Conservation (phyloP, 1,140 invertebrate species). For the Psix sp. region DNA sequence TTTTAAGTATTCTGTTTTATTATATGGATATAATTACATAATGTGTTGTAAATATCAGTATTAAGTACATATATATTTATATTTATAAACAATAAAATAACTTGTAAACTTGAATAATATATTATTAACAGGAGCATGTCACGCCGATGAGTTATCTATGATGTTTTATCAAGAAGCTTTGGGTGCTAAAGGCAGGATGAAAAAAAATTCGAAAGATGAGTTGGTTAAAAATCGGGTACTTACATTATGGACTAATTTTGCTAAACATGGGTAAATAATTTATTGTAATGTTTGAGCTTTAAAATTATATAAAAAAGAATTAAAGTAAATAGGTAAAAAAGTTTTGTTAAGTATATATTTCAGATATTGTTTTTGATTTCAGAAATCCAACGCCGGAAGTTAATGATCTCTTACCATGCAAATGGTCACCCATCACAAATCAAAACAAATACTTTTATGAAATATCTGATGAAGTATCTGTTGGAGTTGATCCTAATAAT, state of each 20-base stretch:
- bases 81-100: conserved; percentile 8
- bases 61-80: conserved; percentile 4
- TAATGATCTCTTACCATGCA: conserved; percentile 61
- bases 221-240: conserved; percentile 61
- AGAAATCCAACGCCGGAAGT: conserved; percentile 73
- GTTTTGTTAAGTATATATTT: background rate
- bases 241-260: conserved; percentile 74
- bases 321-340: too few relatives aligned
- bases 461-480: conserved; percentile 38
- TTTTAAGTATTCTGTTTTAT: too few relatives aligned
- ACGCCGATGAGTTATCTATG: conserved; percentile 61
- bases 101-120: background rate
- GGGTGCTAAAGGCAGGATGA: conserved; percentile 1
- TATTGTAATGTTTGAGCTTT: background rate
- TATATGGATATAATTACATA: too few relatives aligned
- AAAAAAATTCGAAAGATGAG: conserved; percentile 56
- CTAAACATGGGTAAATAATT: conserved; percentile 66
- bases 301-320: too few relatives aligned
- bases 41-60: background rate
- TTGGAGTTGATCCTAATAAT: conserved; percentile 25
- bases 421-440: conserved; percentile 65
- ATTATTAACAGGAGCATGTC: conserved; percentile 54
- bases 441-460: conserved; percentile 31
- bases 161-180: conserved; percentile 50
- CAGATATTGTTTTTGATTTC: conserved; percentile 17